Evolutionary conservation across 2,888 invertebrate genomes (phyloP), one percentile per base, ranked within the genome.

Genomic region (Eugnorisma glareosa): DNA sequence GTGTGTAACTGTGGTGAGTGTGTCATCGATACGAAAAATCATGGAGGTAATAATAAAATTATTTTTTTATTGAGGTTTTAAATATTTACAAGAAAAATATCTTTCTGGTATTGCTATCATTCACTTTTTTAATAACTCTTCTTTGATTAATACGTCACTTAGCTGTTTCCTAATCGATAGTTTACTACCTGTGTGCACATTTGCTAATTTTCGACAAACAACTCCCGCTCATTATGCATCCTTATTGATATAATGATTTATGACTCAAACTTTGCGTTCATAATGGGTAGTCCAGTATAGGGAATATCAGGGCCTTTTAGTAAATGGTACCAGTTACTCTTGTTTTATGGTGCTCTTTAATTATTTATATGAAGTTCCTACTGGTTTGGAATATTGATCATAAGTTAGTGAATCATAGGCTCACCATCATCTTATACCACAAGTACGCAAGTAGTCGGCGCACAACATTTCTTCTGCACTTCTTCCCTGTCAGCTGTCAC

Each of bases 261-360:
- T 31, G 8, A 8, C 3, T 59, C 15, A 28, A 57, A 6, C 6
- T 57, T 57, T 15, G 15, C 28, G 28, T n/a, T 57, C 15, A 7
- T 57, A 15, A 15, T 54, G n/a, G n/a, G n/a, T n/a, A n/a, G 28
- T 15, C 28, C 57, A 28, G 57, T 28, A 57, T 28, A 28, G 15
- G 15, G 57, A 40, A 24, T 73, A 37, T 37, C 21, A 31, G 10
- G 4, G 24, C 6, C 28, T 68, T 48, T 67, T 21, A 21, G 28
- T 37, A 68, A 28, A 67, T 15, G 15, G 3, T 21, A 45, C 2
- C 11, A 51, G 24, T 24, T 28, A 48, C 8, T 31, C 28, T 74
- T 75, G 35, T 18, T 31, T 48, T 40, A 15, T 74, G 76, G 2
- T 28, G 35, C 35, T 76, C 48, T 40, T 51, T 75, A 21, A 75